Conservation (phyloP, 1,140 invertebrate species). For the Trialeurodes vaporariorum region DNA sequence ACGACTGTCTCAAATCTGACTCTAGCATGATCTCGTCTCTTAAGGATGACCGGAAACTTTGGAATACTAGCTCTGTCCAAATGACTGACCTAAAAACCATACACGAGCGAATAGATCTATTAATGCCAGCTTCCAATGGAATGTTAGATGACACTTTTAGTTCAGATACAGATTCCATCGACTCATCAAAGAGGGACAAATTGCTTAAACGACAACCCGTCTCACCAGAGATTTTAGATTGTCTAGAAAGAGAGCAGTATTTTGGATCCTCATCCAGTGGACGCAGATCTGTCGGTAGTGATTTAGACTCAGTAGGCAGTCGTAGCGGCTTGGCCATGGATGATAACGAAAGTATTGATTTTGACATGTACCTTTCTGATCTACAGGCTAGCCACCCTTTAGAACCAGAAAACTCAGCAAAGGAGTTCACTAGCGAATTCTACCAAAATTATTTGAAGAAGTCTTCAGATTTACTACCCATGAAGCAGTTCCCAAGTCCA, state of each 20-base stretch:
- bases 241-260: constrained; percentile 34
- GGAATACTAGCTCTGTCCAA: constrained; percentile 24
- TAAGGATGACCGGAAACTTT: constrained; percentile 6
- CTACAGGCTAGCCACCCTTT: constrained; percentile 41
- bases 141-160: constrained; percentile 18
- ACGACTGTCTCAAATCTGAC: not conserved
- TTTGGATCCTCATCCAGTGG: constrained; percentile 38
- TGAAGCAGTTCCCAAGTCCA: not conserved
- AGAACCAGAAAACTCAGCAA: constrained; percentile 22
- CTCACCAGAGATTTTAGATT: constrained; percentile 45
- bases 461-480: not conserved
- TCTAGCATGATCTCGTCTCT: not conserved
- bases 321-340: constrained; percentile 23
- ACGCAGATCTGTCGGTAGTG: constrained; percentile 45
- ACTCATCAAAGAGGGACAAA: constrained; percentile 27
- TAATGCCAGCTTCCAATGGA: constrained; percentile 13
- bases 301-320: constrained; percentile 37
- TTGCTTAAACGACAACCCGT: constrained; percentile 55
- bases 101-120: constrained; percentile 20
- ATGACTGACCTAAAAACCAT: constrained; percentile 18
- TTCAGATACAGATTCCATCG: constrained; percentile 27
- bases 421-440: constrained; percentile 10
- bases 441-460: constrained; percentile 13
- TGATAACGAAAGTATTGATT: constrained; percentile 41
- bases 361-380: constrained; percentile 52